Evolutionary conservation across 2,888 invertebrate species (phyloP).

Genomic region (Minunthozetes semirufus): DNA sequence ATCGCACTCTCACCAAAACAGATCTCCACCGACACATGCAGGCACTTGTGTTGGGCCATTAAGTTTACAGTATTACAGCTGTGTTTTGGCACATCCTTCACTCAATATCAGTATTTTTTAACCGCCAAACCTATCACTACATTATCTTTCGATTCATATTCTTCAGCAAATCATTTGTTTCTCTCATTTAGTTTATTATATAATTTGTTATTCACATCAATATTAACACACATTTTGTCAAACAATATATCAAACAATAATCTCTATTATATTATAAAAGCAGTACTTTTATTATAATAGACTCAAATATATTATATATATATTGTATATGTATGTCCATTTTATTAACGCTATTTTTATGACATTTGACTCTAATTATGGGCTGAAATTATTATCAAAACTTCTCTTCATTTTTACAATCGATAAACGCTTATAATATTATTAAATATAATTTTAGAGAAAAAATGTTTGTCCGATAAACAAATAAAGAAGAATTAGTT

Average conservation of each 20-base stretch:
- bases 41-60: neutral
- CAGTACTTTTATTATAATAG: neutral
- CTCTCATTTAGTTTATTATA: constrained; percentile 23
- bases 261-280: neutral
- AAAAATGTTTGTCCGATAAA: no score
- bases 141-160: constrained; percentile 20
- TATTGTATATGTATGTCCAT: neutral
- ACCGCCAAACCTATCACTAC: neutral
- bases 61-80: constrained; percentile 1
- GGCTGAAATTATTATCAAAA: neutral
- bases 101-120: neutral
- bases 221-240: constrained; percentile 13
- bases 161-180: constrained; percentile 7
- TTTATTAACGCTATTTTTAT: constrained; percentile 9
- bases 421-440: no score
- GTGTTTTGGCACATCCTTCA: constrained; percentile 17
- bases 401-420: neutral
- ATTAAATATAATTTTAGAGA: no score
- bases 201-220: constrained; percentile 27
- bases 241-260: neutral
- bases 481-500: no score
- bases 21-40: neutral
- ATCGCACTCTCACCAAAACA: constrained; percentile 3
- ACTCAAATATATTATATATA: no score
- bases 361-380: constrained; percentile 17